Evolutionary conservation across 1,140 invertebrate species (phyloP).

Genomic region (Drosophila repletoides): DNA sequence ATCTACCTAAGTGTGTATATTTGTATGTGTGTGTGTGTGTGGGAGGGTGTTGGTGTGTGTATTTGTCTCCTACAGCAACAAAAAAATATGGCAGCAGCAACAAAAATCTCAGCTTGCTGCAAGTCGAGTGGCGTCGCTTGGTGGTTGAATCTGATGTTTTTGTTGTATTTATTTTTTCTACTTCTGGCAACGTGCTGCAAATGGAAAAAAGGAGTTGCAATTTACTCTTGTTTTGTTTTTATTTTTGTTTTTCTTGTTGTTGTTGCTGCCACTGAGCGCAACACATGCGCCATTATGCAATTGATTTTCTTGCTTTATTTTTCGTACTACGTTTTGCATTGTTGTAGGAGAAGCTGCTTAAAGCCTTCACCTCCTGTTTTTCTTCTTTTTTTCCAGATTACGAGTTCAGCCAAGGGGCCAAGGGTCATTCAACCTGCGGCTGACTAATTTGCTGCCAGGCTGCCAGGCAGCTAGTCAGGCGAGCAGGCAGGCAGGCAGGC

Average conservation of each 20-base stretch:
- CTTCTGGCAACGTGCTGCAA: constrained; percentile 60
- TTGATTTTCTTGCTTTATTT: constrained; percentile 72
- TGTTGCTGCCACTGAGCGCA: constrained; percentile 55
- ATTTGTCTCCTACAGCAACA: constrained; percentile 53
- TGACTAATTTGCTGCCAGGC: constrained; percentile 59
- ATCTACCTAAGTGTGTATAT: constrained; percentile 5
- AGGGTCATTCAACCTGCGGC: constrained; percentile 65
- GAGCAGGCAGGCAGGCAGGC: too few species aligned
- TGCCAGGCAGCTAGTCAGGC: neutral
- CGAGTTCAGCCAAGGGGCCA: constrained; percentile 7
- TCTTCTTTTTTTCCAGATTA: constrained; percentile 24
- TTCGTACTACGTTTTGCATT: constrained; percentile 43
- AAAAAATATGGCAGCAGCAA: constrained; percentile 63
- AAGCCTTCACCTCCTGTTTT: constrained; percentile 9
- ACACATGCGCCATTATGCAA: constrained; percentile 81
- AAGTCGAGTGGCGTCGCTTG: constrained; percentile 50
- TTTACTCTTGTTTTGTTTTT: constrained; percentile 61
- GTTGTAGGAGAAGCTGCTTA: constrained; percentile 41
- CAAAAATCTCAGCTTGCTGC: constrained; percentile 57
- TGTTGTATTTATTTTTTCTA: constrained; percentile 29
- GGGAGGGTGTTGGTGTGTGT: constrained; percentile 30
- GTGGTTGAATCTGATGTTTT: constrained; percentile 56
- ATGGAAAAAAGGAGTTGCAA: constrained; percentile 69
- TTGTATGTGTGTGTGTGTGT: constrained; percentile 4
- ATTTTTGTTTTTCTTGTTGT: constrained; percentile 33